These are phyloP conservation scores for Eptatretus burgeri DNA, from an alignment of 2,113 vertebrate species.

Conservation along the genomic window DNA sequence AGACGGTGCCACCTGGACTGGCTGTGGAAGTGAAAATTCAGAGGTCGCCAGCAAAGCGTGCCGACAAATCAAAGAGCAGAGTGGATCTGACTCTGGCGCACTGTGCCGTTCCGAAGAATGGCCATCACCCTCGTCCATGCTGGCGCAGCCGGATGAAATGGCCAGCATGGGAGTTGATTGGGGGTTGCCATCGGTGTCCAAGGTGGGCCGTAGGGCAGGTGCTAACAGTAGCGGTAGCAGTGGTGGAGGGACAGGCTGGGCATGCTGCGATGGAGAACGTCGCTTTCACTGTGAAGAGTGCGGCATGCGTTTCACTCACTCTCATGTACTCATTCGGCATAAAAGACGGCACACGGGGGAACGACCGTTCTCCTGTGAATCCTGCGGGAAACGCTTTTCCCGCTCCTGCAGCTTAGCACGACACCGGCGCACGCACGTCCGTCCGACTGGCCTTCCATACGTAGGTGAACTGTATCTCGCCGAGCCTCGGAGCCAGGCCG, in stretches of 20 bases:
- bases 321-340: neutral
- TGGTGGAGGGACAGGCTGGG: conserved; percentile 1
- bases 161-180: too few relatives aligned
- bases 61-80: too few relatives aligned
- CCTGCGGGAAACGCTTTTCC: conserved; percentile 3
- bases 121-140: too few relatives aligned
- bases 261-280: neutral
- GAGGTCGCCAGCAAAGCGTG: too few relatives aligned
- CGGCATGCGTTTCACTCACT: conserved; percentile 5
- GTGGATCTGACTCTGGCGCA: too few relatives aligned
- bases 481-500: too few relatives aligned
- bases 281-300: conserved; percentile 3
- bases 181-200: too few relatives aligned
- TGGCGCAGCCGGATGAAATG: too few relatives aligned
- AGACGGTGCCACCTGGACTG: too few relatives aligned
- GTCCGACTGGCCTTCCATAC: neutral
- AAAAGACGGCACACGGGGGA: conserved; percentile 5
- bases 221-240: neutral
- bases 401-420: conserved; percentile 1
- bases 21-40: too few relatives aligned
- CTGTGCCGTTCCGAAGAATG: too few relatives aligned
- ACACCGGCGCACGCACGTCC: conserved; percentile 4
- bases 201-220: neutral
- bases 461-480: too few relatives aligned
- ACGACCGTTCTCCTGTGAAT: neutral